Percentiles rank a stretch among this genome's conserved stretches.
phyloP scores from a whole-genome alignment of 2,797 vertebrate genomes.

The Alfaro cultratus region DNA sequence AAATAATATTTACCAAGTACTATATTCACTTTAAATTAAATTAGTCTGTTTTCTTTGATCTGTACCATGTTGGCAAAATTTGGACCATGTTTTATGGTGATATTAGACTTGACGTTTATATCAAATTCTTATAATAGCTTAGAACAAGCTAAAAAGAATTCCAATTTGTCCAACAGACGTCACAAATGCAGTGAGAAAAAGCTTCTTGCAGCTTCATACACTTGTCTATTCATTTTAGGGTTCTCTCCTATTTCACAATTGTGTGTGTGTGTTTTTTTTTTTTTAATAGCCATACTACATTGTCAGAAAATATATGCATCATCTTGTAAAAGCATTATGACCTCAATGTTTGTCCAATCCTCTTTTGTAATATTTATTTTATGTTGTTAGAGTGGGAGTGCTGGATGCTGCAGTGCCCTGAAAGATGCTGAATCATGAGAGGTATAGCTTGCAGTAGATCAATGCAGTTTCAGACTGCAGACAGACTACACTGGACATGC shows the following conservation, averaged over 20 bases:
- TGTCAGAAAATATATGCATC: neutral
- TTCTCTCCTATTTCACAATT: neutral
- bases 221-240: neutral
- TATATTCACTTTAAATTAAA: neutral
- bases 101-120: neutral
- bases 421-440: constrained; percentile 67
- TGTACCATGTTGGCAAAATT: neutral
- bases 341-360: neutral
- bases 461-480: constrained; percentile 9
- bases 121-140: neutral
- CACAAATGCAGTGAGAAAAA: neutral
- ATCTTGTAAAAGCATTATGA: neutral
- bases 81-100: neutral
- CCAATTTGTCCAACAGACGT: neutral
- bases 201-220: neutral
- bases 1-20: neutral
- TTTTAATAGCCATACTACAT: neutral
- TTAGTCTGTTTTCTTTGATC: neutral
- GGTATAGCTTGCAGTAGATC: constrained; percentile 11
- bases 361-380: constrained; percentile 53
- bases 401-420: constrained; percentile 58
- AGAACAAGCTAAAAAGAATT: neutral
- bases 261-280: neutral
- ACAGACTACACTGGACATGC: constrained; percentile 12
- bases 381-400: constrained; percentile 40